Evolutionary conservation across 1,140 invertebrate genomes (phyloP), one percentile per base, ranked within the genome.

Genomic region (Drosophila seguyi): DNA sequence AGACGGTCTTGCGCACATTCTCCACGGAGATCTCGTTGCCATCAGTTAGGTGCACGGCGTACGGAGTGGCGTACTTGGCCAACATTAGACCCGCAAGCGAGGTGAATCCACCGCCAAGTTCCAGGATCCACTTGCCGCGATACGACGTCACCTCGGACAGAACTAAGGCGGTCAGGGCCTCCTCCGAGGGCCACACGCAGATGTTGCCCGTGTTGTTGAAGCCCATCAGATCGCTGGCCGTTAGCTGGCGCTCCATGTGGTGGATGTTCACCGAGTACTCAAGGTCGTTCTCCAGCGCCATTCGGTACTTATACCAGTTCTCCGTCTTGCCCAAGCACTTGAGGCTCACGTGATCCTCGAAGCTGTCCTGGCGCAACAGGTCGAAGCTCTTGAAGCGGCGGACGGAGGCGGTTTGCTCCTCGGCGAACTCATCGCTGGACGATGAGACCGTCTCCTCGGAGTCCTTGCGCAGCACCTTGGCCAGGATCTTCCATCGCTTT

Each of bases 141-240:
- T 97, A 97, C 20, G 95, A 91, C 5, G 94, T 74, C 41, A 94
- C 92, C 91, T 97, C 96, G 73, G 94, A 94, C 38, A 97, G 93
- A 66, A 96, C 94, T 91, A 96, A 96, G 80, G 96, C 96, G 3
- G 96, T 95, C 29, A 98, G 92, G 10, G 97, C 96, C 93, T 98
- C 97, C 93, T 98, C 97, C 6, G 97, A 97, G 11, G 97, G 97
- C 97, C 97, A 98, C 3, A 98, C 95, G 93, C 97, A 97, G 4
- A 98, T 95, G 93, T 98, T 98, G n/a, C 97, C 97, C 2, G 97
- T 98, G 80, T 98, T 98, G 92, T 98, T 97, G 93, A 97, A 98
- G 2, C 97, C 97, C 92, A 96, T 95, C 25, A 98, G 93, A 80
- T 96, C 95, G 77, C 94, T 94, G 5, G 95, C 95, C 1, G 95